These are phyloP conservation scores for Oasisia sp. DNA, from an alignment of 2,888 invertebrate genomes.

Conservation along the genomic window DNA sequence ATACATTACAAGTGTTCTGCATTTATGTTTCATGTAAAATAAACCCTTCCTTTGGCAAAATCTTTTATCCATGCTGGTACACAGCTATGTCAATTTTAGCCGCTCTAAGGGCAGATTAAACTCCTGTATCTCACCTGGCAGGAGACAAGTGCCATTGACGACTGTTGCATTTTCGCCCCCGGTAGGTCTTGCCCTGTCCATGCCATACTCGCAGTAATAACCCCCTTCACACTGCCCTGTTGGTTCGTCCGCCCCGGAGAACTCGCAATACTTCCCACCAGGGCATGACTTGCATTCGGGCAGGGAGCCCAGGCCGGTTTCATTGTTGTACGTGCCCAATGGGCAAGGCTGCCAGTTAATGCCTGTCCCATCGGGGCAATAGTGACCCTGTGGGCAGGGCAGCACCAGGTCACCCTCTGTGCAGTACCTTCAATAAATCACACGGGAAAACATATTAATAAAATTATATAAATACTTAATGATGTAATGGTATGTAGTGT, in stretches of 20 bases:
- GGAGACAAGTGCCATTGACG: slow-evolving; percentile 45
- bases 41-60: not conserved
- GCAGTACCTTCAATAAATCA: slow-evolving; percentile 54
- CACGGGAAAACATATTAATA: not conserved
- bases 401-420: slow-evolving; percentile 49
- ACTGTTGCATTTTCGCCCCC: slow-evolving; percentile 39
- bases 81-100: not conserved
- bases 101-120: not conserved
- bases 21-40: not conserved
- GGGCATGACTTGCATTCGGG: slow-evolving; percentile 56
- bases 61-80: not conserved
- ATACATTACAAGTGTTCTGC: not conserved
- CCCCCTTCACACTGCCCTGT: slow-evolving; percentile 54
- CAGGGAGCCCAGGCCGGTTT: slow-evolving; percentile 46
- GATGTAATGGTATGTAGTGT: not conserved
- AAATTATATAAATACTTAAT: not conserved
- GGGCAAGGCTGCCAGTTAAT: slow-evolving; percentile 58
- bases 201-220: slow-evolving; percentile 60
- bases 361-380: slow-evolving; percentile 59
- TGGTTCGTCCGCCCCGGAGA: slow-evolving; percentile 42
- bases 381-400: slow-evolving; percentile 57
- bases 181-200: slow-evolving; percentile 53
- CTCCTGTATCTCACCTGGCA: slow-evolving; percentile 37
- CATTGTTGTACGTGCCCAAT: slow-evolving; percentile 59
- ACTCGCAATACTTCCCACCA: slow-evolving; percentile 59